Conservation (phyloP, 2,113 vertebrate genomes). For the Haemorhous mexicanus region DNA sequence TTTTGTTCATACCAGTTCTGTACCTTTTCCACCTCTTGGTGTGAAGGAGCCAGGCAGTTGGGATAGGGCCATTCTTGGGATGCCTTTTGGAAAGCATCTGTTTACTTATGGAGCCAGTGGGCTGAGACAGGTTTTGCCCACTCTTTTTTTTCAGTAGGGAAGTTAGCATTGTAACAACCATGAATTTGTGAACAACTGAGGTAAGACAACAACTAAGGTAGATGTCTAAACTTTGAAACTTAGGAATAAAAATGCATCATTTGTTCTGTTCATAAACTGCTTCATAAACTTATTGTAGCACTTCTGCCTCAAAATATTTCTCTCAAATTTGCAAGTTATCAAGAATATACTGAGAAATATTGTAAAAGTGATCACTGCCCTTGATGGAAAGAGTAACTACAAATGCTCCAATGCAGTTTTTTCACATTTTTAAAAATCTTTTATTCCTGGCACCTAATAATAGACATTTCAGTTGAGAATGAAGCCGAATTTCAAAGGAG, state of each 20-base stretch:
- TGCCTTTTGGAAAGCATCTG: background rate
- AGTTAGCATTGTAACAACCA: background rate
- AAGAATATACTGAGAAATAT: background rate
- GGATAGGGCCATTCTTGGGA: background rate
- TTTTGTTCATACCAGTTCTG: background rate
- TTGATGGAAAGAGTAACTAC: background rate
- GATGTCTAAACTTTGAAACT: background rate
- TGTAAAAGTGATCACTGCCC: background rate
- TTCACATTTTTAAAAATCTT: conserved; percentile 47
- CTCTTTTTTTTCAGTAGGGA: background rate
- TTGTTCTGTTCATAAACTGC: background rate
- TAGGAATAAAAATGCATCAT: background rate
- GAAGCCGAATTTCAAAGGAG: conserved; percentile 70
- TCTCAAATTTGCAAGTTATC: background rate
- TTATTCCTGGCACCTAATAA: conserved; percentile 58
- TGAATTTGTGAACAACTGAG: background rate
- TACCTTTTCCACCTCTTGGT: background rate
- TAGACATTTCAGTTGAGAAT: conserved; percentile 60
- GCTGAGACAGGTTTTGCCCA: background rate
- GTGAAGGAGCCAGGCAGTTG: background rate
- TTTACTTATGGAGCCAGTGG: background rate
- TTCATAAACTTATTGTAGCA: background rate
- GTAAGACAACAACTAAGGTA: background rate
- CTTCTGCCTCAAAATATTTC: background rate
- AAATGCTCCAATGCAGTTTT: conserved; percentile 10